A percentile compares a stretch with the other conserved stretches of the same genome.
Evolutionary conservation across 2,888 invertebrate genomes (phyloP).

Genomic region (Anoplius nigerrimus): DNA sequence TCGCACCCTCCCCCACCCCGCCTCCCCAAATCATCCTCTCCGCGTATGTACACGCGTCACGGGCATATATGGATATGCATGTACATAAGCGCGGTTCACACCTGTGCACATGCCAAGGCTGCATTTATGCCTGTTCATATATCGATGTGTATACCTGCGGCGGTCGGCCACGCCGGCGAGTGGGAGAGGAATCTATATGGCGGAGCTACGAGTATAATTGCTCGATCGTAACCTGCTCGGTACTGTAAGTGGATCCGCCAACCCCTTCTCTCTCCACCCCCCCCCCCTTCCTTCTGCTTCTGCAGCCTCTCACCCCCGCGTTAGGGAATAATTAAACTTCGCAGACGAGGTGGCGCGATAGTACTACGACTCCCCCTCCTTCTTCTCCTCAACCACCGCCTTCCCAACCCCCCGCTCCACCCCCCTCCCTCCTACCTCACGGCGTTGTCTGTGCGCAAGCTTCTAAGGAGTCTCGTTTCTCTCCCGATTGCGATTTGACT

Average conservation of each 20-base stretch:
- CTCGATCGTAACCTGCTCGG: conserved; percentile 52
- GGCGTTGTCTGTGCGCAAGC: not conserved
- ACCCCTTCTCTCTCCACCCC: not conserved
- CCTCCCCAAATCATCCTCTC: not conserved
- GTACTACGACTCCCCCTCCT: not conserved
- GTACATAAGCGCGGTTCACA: conserved; percentile 22
- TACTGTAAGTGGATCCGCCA: conserved; percentile 56
- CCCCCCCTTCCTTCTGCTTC: not conserved
- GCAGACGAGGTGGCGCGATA: conserved; percentile 49
- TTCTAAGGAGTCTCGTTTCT: not conserved
- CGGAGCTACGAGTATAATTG: conserved; percentile 41
- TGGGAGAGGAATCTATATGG: conserved; percentile 5
- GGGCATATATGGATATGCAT: not conserved
- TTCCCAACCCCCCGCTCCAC: too few species aligned
- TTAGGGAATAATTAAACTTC: conserved; percentile 61
- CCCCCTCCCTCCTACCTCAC: not conserved
- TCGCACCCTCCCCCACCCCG: not conserved
- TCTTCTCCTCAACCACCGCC: too few species aligned
- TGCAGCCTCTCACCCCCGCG: conserved; percentile 33
- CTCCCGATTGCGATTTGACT: not conserved
- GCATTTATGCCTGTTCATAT: not conserved
- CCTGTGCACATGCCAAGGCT: conserved; percentile 7
- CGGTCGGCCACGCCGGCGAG: too few species aligned
- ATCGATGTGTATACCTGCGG: not conserved
- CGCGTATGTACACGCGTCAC: not conserved